Evolutionary conservation across 1,140 invertebrate genomes (phyloP).

Genomic region (Procambarus virginalis): DNA sequence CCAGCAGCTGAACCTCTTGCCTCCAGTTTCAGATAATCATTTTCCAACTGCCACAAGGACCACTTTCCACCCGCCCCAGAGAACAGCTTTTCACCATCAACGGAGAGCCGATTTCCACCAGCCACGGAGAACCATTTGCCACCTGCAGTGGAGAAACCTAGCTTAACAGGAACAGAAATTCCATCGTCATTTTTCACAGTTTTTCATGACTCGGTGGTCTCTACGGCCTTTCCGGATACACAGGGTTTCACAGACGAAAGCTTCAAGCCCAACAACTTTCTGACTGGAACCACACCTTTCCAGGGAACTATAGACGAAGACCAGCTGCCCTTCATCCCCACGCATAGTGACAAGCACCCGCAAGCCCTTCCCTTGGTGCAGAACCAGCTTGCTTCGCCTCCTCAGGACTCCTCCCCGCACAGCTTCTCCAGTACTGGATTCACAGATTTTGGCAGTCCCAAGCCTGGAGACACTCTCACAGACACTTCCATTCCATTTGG

Average conservation of each 20-base stretch:
- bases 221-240: conserved; percentile 25
- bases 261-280: conserved; percentile 35
- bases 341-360: background rate
- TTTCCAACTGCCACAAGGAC: background rate
- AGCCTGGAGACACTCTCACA: background rate
- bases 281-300: conserved; percentile 37
- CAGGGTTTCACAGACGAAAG: conserved; percentile 49
- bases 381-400: conserved; percentile 11
- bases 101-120: background rate
- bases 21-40: background rate
- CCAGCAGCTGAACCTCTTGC: background rate
- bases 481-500: conserved; percentile 38
- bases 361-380: conserved; percentile 8
- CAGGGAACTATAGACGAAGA: conserved; percentile 51
- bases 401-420: conserved; percentile 21
- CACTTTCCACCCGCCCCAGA: background rate
- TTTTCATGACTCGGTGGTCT: conserved; percentile 8
- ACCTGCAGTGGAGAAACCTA: background rate
- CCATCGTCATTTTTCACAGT: conserved; percentile 56
- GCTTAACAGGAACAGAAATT: background rate
- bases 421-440: conserved; percentile 13
- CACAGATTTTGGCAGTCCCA: conserved; percentile 8
- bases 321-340: conserved; percentile 9
- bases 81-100: background rate
- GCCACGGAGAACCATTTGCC: background rate